phyloP scores from a whole-genome alignment of 2,113 vertebrate species.

The Pygoscelis adeliae region DNA sequence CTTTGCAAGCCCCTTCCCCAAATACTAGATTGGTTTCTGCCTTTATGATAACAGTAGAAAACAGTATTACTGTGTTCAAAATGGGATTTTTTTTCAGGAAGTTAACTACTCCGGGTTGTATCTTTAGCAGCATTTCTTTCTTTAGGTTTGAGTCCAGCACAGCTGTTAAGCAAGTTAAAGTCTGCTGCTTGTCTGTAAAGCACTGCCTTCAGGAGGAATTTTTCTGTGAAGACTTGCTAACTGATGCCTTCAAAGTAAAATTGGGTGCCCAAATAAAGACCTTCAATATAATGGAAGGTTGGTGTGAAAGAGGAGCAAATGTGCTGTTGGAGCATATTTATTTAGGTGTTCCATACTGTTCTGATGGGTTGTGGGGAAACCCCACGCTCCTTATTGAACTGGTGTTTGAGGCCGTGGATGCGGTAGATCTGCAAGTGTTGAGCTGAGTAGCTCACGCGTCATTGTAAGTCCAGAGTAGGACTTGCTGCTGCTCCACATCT shows the following conservation, averaged over 20 bases:
- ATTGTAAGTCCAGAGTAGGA: background rate
- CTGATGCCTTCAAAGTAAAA: background rate
- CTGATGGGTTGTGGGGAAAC: background rate
- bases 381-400: accelerated
- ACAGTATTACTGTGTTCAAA: background rate
- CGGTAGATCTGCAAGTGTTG: background rate
- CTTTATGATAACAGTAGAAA: background rate
- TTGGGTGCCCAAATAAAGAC: background rate
- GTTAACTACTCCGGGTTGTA: background rate
- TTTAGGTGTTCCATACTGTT: background rate
- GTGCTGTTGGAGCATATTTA: background rate
- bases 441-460: accelerated
- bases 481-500: background rate
- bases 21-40: background rate
- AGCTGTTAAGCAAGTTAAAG: background rate
- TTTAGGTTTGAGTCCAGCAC: background rate
- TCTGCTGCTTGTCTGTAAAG: background rate
- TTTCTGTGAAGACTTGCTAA: background rate
- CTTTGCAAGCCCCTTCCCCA: background rate
- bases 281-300: background rate
- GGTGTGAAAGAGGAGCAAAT: background rate
- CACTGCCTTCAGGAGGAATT: background rate
- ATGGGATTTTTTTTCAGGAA: background rate
- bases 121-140: background rate
- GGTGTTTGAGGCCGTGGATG: accelerated